phyloP scores from a whole-genome alignment of 1,140 invertebrate species.

The Eueides isabella region DNA sequence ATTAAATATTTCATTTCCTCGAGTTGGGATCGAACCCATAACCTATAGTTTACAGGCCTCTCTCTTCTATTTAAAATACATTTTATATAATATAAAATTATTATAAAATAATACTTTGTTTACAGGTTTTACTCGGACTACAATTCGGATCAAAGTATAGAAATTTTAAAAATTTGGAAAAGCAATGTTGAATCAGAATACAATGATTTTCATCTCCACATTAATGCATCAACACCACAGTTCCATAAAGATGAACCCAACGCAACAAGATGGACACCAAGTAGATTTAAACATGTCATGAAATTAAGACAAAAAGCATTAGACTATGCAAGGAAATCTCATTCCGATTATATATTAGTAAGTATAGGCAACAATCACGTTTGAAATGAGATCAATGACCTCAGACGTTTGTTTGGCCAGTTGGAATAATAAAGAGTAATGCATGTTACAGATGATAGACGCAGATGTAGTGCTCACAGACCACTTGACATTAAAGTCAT shows the following conservation, averaged over 20 bases:
- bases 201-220: constrained; percentile 87
- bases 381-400: background rate
- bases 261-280: constrained; percentile 88
- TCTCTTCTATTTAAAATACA: no score
- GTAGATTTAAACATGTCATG: constrained; percentile 92
- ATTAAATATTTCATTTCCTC: no score
- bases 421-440: background rate
- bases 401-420: no score
- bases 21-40: no score
- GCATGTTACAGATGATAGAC: constrained; percentile 89
- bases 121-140: constrained; percentile 94
- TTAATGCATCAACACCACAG: constrained; percentile 64
- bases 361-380: constrained; percentile 43
- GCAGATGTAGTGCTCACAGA: constrained; percentile 94
- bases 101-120: constrained; percentile 24
- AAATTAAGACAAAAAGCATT: constrained; percentile 91
- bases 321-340: constrained; percentile 84
- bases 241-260: constrained; percentile 85
- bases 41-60: no score
- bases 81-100: no score
- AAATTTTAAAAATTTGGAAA: constrained; percentile 90
- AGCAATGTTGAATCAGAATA: constrained; percentile 85
- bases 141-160: constrained; percentile 90
- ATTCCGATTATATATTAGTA: constrained; percentile 69
- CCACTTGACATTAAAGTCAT: constrained; percentile 84